These are phyloP conservation scores for Zophobas morio DNA, from an alignment of 1,140 invertebrate species.

Conservation along the genomic window DNA sequence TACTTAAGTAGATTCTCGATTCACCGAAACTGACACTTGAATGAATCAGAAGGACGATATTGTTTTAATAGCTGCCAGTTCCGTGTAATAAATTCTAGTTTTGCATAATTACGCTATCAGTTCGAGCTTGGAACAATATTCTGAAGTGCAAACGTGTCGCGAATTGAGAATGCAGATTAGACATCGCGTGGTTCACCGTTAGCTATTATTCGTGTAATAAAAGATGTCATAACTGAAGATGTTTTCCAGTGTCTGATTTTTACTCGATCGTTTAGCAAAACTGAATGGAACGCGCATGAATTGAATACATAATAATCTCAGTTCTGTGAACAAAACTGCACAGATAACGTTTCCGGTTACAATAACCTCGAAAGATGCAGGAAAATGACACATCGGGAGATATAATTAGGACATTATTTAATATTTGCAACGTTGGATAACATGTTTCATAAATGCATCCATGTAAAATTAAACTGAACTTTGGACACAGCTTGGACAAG, in stretches of 20 bases:
- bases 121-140: background rate
- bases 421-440: conserved; percentile 6
- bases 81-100: too few relatives aligned
- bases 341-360: conserved; percentile 63
- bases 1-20: too few relatives aligned
- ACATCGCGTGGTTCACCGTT: background rate
- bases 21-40: too few relatives aligned
- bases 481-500: too few relatives aligned
- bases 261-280: background rate
- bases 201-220: background rate
- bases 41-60: too few relatives aligned
- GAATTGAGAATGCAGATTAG: background rate
- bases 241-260: background rate
- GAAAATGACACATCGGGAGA: conserved; percentile 54
- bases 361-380: conserved; percentile 62
- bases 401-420: conserved; percentile 7
- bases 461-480: too few relatives aligned
- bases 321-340: conserved; percentile 62
- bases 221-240: background rate
- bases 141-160: background rate
- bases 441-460: too few relatives aligned
- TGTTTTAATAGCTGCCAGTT: too few relatives aligned
- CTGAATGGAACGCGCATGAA: conserved; percentile 51
- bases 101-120: too few relatives aligned
- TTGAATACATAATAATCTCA: conserved; percentile 50